Conservation (phyloP, 2,888 invertebrate genomes). For the Stegophylla sp. region DNA sequence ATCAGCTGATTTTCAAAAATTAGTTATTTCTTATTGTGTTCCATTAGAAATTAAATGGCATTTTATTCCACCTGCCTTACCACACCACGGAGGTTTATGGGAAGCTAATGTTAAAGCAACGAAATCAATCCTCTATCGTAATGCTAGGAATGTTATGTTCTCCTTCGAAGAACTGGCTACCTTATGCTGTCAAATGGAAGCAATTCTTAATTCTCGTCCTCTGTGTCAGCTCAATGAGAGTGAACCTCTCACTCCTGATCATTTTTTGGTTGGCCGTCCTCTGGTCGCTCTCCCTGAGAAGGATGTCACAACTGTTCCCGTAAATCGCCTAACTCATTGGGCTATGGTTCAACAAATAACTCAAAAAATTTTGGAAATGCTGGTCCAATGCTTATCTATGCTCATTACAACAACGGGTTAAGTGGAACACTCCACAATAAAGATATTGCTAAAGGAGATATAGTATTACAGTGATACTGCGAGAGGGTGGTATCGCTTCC, state of each 20-base stretch:
- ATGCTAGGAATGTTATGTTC: not conserved
- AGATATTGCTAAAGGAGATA: not conserved
- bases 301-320: not conserved
- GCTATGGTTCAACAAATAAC: not conserved
- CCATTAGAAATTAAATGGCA: not conserved
- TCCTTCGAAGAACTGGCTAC: not conserved
- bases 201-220: not conserved
- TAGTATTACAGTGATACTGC: conserved; percentile 3
- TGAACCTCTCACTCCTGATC: not conserved
- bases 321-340: not conserved
- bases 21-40: not conserved
- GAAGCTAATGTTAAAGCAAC: not conserved
- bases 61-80: too few species aligned
- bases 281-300: not conserved
- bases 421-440: not conserved
- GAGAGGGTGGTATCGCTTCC: not conserved
- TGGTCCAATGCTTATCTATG: not conserved
- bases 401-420: not conserved
- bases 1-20: not conserved
- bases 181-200: not conserved
- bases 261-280: not conserved
- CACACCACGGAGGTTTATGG: conserved; percentile 6
- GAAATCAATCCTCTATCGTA: not conserved
- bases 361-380: not conserved
- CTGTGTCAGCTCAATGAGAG: not conserved